A percentile compares a stretch with the other conserved stretches of the same genome.
Evolutionary conservation across 2,113 vertebrate genomes (phyloP).

Genomic region (Grallaria varia): DNA sequence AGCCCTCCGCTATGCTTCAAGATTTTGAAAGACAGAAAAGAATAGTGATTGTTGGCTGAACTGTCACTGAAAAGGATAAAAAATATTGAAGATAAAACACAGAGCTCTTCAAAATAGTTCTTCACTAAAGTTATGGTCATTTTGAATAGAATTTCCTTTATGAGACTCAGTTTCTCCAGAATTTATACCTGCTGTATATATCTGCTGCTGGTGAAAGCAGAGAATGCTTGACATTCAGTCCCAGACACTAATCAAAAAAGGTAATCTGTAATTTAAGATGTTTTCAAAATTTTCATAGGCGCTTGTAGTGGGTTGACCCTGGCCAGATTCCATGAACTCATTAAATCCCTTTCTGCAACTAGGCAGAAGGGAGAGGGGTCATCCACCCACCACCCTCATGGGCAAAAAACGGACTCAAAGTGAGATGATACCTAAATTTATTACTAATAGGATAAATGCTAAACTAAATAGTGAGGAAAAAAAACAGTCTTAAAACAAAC

Average conservation of each 20-base stretch:
- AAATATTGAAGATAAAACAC: not conserved
- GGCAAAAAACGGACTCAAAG: too few species aligned
- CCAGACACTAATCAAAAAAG: not conserved
- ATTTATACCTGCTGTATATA: not conserved
- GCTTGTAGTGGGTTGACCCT: too few species aligned
- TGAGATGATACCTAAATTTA: too few species aligned
- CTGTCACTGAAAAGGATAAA: not conserved
- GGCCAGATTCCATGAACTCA: too few species aligned
- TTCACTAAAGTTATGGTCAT: not conserved
- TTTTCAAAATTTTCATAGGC: not conserved
- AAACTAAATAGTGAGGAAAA: too few species aligned
- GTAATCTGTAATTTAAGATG: not conserved
- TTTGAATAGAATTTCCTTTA: conserved; percentile 23
- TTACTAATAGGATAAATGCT: too few species aligned
- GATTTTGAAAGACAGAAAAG: not conserved
- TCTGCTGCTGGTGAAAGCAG: not conserved
- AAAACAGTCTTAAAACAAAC: too few species aligned
- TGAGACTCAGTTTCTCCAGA: not conserved
- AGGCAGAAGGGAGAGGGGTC: too few species aligned
- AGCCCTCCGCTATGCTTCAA: not conserved
- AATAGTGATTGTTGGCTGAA: not conserved
- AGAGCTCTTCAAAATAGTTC: conserved; percentile 11
- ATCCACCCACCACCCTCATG: too few species aligned
- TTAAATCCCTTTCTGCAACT: too few species aligned
- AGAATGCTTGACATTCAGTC: not conserved